Conservation (phyloP, 2,113 vertebrate genomes). For the Fregata magnificens region DNA sequence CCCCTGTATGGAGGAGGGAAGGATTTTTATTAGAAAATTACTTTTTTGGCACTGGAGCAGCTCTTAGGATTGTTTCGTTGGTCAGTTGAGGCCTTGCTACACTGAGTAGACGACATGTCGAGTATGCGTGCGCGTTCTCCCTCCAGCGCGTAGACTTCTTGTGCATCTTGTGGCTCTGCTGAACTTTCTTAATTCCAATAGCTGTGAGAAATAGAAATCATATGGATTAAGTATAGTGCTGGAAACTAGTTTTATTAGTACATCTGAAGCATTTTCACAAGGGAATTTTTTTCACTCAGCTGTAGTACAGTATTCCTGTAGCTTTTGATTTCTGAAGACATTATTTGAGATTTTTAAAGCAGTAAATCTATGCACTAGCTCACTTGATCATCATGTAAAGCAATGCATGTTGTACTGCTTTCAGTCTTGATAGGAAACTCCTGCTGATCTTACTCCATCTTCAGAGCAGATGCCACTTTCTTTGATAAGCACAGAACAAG, state of each 20-base stretch:
- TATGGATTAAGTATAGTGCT: not conserved
- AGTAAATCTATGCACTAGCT: not conserved
- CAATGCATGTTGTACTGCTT: not conserved
- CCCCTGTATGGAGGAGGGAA: not conserved
- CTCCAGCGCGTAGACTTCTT: fast-evolving
- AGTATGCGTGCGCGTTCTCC: fast-evolving
- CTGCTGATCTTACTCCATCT: not conserved
- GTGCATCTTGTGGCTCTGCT: not conserved
- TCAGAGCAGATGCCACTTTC: not conserved
- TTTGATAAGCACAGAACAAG: not conserved
- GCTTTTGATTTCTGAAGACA: not conserved
- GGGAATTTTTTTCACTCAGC: not conserved
- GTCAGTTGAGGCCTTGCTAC: not conserved
- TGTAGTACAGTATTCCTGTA: not conserved
- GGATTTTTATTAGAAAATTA: not conserved
- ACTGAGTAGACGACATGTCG: fast-evolving
- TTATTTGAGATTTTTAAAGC: not conserved
- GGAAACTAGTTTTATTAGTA: not conserved
- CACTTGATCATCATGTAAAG: not conserved
- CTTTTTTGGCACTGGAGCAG: not conserved
- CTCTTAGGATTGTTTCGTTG: not conserved
- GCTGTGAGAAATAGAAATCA: not conserved
- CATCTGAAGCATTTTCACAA: not conserved
- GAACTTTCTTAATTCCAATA: not conserved
- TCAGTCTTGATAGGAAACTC: not conserved